A percentile compares a stretch with the other conserved stretches of the same genome.
phyloP scores from a whole-genome alignment of 2,888 invertebrate species.

The Cistogaster globosa region DNA sequence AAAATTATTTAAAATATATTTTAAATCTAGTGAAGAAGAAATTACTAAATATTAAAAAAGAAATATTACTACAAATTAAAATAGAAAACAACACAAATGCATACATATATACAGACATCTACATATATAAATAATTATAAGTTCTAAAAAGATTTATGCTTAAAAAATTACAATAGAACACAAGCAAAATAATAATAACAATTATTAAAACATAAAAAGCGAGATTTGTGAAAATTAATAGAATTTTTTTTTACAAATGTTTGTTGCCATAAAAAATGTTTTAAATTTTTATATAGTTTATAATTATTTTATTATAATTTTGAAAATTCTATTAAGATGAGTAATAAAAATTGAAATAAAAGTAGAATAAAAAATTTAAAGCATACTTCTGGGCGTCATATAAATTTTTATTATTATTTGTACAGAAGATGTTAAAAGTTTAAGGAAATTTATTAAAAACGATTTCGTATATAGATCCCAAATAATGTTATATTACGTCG shows the following conservation, averaged over 20 bases:
- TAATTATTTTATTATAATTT: too few species aligned
- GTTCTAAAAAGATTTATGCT: slow-evolving; percentile 34
- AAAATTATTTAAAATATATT: background rate
- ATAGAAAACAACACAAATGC: background rate
- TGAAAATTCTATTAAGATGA: too few species aligned
- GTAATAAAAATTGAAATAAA: too few species aligned
- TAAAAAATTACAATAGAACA: slow-evolving; percentile 27
- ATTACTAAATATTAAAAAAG: slow-evolving; percentile 9
- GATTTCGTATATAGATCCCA: too few species aligned
- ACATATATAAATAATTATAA: slow-evolving; percentile 22
- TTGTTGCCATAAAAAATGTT: background rate
- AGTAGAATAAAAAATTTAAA: too few species aligned
- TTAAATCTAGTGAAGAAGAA: slow-evolving; percentile 22
- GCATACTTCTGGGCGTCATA: too few species aligned
- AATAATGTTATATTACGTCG: too few species aligned
- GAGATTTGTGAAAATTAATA: slow-evolving; percentile 45
- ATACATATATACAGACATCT: background rate
- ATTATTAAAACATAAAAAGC: background rate
- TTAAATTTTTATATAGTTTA: background rate
- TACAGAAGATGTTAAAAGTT: too few species aligned
- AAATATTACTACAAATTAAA: too few species aligned
- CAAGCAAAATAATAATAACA: background rate
- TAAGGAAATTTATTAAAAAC: too few species aligned
- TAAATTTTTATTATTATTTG: too few species aligned
- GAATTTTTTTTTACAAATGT: slow-evolving; percentile 7